Base-by-base conservation (phyloP, 2,888 invertebrate species). In the Allacma fusca region DNA sequence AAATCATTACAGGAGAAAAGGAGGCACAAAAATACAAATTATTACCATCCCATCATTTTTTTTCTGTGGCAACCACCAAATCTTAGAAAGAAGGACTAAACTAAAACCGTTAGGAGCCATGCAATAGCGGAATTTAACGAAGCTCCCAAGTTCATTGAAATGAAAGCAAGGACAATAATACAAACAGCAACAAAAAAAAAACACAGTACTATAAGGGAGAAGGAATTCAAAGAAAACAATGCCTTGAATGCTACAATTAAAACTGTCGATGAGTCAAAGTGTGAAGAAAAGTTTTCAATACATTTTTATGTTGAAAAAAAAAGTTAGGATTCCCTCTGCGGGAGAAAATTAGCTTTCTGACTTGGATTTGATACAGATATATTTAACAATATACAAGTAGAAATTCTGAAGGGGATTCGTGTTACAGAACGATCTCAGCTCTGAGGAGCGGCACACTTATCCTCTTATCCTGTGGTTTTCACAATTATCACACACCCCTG, bases 391-490 rank as follows among this genome's bases (percentile, higher is more conserved):
- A n/a, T 16, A 50, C 2, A 50, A 13, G n/a, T 50, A 50, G 1
- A 50, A 9, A 19, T n/a, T n/a, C n/a, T n/a, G n/a, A n/a, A n/a
- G n/a, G n/a, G 16, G 50, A 50, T n/a, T 50, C 50, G 2, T 40
- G 40, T 5, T 40, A 13, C 4, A 50, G 50, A 1, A n/a, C 5
- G 2, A 12, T 50, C 2, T n/a, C 19, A n/a, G n/a, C 4, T 12
- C 50, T 16, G 44, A 50, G 26, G 50, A 23, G 50, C 70, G 50
- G 70, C 70, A 70, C 70, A 70, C 70, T 70, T 70, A 70, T 50
- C 44, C 69, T 69, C 69, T 69, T 44, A 21, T 70, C 24, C 44
- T 70, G 44, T 21, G 44, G 70, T 43, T 70, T 70, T 24, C 50
- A 50, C 70, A 70, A 70, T 70, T 67, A 44, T 24, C 44, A 9